Evolutionary conservation across 35 echinoderm and acorn worm genomes (phyloP).

Genomic region (Acanthaster planci): DNA sequence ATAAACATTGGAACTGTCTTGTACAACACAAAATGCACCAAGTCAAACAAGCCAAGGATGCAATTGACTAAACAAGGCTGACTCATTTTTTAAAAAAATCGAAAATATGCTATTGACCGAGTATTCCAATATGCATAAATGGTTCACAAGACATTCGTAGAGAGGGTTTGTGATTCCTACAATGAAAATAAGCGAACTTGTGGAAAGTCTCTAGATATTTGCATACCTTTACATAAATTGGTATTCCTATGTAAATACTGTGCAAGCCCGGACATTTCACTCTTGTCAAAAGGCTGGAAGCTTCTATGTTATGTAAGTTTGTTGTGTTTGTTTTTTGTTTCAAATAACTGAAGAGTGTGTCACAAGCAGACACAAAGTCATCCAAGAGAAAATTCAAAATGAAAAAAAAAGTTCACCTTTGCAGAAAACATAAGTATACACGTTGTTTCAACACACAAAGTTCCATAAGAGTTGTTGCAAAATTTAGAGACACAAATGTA

Average conservation of each 20-base stretch:
- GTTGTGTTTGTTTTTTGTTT: no score
- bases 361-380: not conserved
- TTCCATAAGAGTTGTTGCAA: not conserved
- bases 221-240: not conserved
- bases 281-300: no score
- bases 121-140: not conserved
- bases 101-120: not conserved
- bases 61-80: not conserved
- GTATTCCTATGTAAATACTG: no score
- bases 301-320: no score
- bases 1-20: constrained; percentile 2
- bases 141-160: not conserved
- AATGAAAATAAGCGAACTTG: not conserved
- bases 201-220: not conserved
- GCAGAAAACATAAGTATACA: not conserved
- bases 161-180: not conserved
- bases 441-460: not conserved
- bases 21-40: constrained; percentile 9
- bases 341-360: no score
- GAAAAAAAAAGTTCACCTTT: not conserved
- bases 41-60: not conserved
- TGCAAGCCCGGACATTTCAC: no score
- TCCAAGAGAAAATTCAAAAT: not conserved
- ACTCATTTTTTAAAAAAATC: not conserved
- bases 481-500: no score